Percentiles rank a stretch among this genome's conserved stretches.
phyloP scores from a whole-genome alignment of 2,113 vertebrate species.

The Corythoichthys intestinalis region DNA sequence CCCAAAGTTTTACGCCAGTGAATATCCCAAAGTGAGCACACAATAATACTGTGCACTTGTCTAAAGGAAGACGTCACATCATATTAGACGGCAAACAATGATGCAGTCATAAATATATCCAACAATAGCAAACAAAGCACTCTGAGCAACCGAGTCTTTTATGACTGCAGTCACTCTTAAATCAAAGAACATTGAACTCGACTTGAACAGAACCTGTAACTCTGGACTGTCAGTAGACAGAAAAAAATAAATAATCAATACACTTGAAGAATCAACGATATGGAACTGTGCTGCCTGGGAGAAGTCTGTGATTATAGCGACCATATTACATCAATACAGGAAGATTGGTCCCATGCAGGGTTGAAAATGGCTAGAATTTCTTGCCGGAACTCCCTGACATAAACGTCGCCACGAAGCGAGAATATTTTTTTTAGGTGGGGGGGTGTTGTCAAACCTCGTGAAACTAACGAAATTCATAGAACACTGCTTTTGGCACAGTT shows the following conservation, averaged over 20 bases:
- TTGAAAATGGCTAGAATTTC: too few relatives aligned
- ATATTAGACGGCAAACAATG: slow-evolving; percentile 1
- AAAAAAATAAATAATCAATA: not conserved
- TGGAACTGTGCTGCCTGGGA: slow-evolving; percentile 14
- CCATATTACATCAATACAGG: not conserved
- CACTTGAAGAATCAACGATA: slow-evolving; percentile 50
- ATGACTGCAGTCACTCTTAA: not conserved
- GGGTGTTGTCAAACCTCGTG: too few relatives aligned
- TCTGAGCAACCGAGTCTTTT: slow-evolving; percentile 25
- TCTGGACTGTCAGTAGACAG: slow-evolving; percentile 33
- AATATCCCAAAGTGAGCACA: not conserved
- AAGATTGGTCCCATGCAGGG: not conserved
- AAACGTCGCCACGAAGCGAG: too few relatives aligned
- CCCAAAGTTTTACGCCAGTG: not conserved
- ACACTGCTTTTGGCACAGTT: too few relatives aligned
- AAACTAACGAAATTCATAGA: too few relatives aligned
- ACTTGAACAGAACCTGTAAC: slow-evolving; percentile 22
- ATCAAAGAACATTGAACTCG: slow-evolving; percentile 9
- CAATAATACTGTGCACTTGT: too few relatives aligned
- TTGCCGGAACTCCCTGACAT: too few relatives aligned
- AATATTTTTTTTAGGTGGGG: too few relatives aligned
- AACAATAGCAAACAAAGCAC: slow-evolving; percentile 12
- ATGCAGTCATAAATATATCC: slow-evolving; percentile 26
- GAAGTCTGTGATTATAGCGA: slow-evolving; percentile 2
- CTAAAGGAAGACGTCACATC: not conserved